Percentiles rank a stretch among this genome's conserved stretches.
Conservation (phyloP, 1,140 invertebrate species). For the Euborellia annulipes region DNA sequence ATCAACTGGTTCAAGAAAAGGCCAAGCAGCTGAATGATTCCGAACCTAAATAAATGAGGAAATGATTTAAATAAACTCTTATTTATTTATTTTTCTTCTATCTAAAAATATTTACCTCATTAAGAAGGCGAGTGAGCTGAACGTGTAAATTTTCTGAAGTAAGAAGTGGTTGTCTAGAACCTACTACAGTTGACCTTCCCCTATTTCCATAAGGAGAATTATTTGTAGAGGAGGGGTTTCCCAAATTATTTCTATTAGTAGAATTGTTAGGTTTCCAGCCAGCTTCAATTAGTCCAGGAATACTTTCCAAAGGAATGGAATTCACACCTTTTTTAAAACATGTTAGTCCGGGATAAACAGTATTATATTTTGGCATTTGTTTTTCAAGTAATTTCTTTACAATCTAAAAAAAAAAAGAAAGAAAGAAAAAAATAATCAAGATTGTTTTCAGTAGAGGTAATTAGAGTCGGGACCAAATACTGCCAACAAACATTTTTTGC, state of each 20-base stretch:
- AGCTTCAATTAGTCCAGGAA: conserved; percentile 64
- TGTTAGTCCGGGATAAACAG: conserved; percentile 73
- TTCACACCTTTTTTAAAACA: conserved; percentile 81
- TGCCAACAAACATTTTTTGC: too few relatives aligned
- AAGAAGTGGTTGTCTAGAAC: too few relatives aligned
- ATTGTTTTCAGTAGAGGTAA: too few relatives aligned
- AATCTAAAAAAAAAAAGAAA: conserved; percentile 37
- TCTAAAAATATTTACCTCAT: too few relatives aligned
- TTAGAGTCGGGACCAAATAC: too few relatives aligned
- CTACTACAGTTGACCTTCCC: neutral
- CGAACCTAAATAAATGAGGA: conserved; percentile 39
- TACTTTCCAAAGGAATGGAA: conserved; percentile 75
- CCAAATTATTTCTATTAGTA: too few relatives aligned
- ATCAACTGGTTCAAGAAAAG: conserved; percentile 86
- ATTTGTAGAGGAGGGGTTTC: neutral
- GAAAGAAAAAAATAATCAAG: too few relatives aligned
- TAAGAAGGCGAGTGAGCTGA: too few relatives aligned
- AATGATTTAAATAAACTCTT: too few relatives aligned
- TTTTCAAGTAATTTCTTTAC: conserved; percentile 78
- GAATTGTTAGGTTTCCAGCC: conserved; percentile 42
- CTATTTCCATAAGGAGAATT: neutral
- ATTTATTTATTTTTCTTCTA: too few relatives aligned
- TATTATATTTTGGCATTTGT: conserved; percentile 64
- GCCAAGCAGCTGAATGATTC: conserved; percentile 79
- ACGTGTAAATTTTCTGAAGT: too few relatives aligned